Evolutionary conservation across 2,797 vertebrate genomes (phyloP).

Genomic region (Bryconaethiops microstoma): DNA sequence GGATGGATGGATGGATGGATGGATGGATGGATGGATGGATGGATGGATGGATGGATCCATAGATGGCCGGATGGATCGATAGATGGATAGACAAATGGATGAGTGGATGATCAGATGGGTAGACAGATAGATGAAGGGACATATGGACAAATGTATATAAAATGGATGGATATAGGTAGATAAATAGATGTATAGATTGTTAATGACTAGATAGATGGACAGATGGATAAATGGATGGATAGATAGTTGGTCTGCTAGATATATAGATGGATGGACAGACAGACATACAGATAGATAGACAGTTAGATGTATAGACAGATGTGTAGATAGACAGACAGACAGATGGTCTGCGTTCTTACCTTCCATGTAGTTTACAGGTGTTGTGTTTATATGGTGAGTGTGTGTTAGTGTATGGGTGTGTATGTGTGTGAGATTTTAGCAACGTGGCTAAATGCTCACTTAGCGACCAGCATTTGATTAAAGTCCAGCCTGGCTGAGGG

Average conservation of each 20-base stretch:
- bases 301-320: neutral
- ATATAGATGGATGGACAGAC: too few relatives aligned
- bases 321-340: neutral
- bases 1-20: too few relatives aligned
- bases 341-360: too few relatives aligned
- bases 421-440: neutral
- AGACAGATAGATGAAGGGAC: neutral
- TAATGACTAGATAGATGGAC: too few relatives aligned
- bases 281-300: neutral
- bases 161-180: neutral
- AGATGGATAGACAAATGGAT: neutral
- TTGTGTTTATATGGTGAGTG: neutral
- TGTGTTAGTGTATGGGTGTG: neutral
- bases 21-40: too few relatives aligned
- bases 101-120: neutral
- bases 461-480: constrained; percentile 29
- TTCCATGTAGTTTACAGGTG: neutral
- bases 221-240: too few relatives aligned
- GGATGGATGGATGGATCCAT: too few relatives aligned
- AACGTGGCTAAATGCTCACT: constrained; percentile 26
- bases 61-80: neutral
- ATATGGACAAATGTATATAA: too few relatives aligned
- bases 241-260: too few relatives aligned
- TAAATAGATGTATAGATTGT: neutral
- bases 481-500: constrained; percentile 21